Conservation (phyloP, 2,888 invertebrate species). For the Eremobia ochroleuca region DNA sequence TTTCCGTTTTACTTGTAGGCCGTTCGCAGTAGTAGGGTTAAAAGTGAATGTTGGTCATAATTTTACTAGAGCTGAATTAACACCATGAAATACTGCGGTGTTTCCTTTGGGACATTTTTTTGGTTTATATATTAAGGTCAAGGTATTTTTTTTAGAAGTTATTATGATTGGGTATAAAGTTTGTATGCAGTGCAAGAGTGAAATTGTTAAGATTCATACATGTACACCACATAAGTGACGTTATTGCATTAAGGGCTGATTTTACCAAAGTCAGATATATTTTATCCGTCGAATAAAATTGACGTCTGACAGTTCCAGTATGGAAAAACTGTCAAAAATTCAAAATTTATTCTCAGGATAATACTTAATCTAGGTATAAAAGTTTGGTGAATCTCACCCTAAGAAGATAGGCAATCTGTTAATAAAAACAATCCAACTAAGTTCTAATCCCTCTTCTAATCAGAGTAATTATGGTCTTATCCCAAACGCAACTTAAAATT, state of each 20-base stretch:
- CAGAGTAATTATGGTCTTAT: neutral
- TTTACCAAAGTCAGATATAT: too few relatives aligned
- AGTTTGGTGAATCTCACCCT: too few relatives aligned
- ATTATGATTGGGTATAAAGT: neutral
- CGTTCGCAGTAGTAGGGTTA: conserved; percentile 53
- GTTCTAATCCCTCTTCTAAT: neutral
- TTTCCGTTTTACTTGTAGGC: conserved; percentile 58
- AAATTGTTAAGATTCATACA: neutral
- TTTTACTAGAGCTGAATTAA: conserved; percentile 44
- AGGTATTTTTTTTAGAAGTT: conserved; percentile 18
- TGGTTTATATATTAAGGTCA: neutral
- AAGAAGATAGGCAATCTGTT: too few relatives aligned
- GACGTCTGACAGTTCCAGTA: too few relatives aligned
- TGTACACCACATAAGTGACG: neutral
- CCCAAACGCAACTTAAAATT: neutral
- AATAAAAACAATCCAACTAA: too few relatives aligned
- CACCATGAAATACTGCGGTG: conserved; percentile 39
- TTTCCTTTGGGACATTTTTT: conserved; percentile 25
- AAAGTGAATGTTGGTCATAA: conserved; percentile 53
- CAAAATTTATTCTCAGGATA: too few relatives aligned
- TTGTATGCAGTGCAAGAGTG: neutral
- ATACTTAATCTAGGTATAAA: too few relatives aligned
- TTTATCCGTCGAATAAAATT: too few relatives aligned
- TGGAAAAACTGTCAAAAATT: too few relatives aligned
- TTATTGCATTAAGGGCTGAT: neutral